Base-by-base conservation (phyloP, 2,113 vertebrate species). In the Microtus pennsylvanicus region DNA sequence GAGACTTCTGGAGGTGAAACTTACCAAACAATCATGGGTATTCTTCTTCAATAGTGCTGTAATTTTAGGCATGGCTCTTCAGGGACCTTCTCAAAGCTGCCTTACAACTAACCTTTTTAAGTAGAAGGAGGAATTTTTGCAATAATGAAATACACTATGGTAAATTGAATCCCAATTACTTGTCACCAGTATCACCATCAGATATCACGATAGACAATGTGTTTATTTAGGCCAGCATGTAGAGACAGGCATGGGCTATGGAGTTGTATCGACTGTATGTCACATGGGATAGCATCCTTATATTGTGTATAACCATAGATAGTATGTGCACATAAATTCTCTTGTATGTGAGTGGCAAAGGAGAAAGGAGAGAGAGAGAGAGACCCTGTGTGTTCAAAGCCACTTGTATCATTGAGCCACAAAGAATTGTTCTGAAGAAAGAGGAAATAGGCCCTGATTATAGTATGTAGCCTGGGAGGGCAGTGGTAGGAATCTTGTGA, bases 401-500 rank as follows among this genome's bases (percentile, higher is more conserved):
- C 52, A 87, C 67, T 21, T 91, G 45, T 55, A 33, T 52, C 50
- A n/a, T 14, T 45, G 38, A 77, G 61, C 14, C 63, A 3, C 38
- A 75, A 22, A 95, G 28, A 96, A 83, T 26, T 50, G 81, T 95
- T 94, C 5, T 58, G 30, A 90, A 92, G 33, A 76, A 91, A 87
- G 47, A 65, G 30, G 21, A 90, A 82, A 55, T 75, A 9, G 93
- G 55, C 70, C 52, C 69, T 42, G n/a, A 24, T 72, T 78, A 47
- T 58, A 82, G 72, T 80, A 70, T 50, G 33, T 6, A 50, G 2
- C 38, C 7, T 5, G 52, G 9, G 61, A 42, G 58, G 30, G 26
- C 26, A 75, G 63, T 58, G 47, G 35, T 87, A 83, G 83, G 61
- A 87, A 72, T 88, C 74, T 81, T 70, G 78, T 6, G 45, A 50